Conservation (phyloP, 2,888 invertebrate species). For the Drosophila gaucha region DNA sequence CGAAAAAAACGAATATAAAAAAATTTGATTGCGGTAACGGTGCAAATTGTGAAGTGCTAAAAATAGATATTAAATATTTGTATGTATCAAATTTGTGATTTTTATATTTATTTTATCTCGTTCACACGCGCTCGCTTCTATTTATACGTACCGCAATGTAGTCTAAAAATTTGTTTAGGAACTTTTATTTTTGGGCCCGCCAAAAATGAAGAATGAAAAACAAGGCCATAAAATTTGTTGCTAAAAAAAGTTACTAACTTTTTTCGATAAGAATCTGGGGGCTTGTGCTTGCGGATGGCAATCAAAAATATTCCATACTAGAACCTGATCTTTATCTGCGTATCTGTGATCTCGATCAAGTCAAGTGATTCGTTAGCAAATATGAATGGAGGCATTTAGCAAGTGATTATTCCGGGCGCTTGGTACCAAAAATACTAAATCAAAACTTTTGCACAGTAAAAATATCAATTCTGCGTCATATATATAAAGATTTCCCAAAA, state of each 20-base stretch:
- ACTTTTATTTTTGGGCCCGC: conserved; percentile 7
- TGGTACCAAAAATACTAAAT: conserved; percentile 55
- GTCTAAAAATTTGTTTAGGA: conserved; percentile 31
- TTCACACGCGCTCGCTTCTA: conserved; percentile 36
- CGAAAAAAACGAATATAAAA: background rate
- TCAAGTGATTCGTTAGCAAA: conserved; percentile 64
- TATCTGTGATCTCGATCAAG: conserved; percentile 15
- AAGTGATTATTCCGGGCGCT: conserved; percentile 66
- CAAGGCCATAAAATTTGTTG: conserved; percentile 3
- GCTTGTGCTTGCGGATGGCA: conserved; percentile 18
- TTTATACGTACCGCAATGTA: conserved; percentile 51
- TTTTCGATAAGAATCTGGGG: conserved; percentile 34
- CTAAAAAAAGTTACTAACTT: background rate
- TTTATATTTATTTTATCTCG: conserved; percentile 11
- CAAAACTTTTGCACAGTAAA: conserved; percentile 28
- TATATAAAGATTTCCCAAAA: conserved; percentile 54
- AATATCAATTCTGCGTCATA: conserved; percentile 42
- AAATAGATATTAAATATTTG: conserved; percentile 49
- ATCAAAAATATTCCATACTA: conserved; percentile 34
- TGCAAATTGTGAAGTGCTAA: conserved; percentile 38
- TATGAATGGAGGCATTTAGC: conserved; percentile 62
- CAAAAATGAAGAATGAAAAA: background rate
- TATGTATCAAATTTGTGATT: conserved; percentile 46
- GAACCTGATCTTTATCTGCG: conserved; percentile 8
- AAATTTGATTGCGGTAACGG: conserved; percentile 47